A percentile compares a stretch with the other conserved stretches of the same genome.
These are phyloP conservation scores for Sisyra nigra DNA, from an alignment of 2,888 invertebrate species.

Conservation along the genomic window DNA sequence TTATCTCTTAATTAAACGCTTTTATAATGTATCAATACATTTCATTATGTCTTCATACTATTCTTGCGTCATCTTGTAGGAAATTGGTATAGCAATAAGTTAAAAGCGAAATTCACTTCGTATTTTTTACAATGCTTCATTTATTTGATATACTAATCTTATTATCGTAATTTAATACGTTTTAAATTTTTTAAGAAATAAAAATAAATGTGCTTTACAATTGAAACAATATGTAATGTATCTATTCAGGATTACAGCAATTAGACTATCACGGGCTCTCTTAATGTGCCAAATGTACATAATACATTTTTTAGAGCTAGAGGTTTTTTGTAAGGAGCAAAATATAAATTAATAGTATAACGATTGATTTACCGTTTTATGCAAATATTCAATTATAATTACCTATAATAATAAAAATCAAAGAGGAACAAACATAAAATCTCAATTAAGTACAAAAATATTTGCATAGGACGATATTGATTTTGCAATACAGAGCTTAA, in stretches of 20 bases:
- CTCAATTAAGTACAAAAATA: not conserved
- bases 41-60: too few relatives aligned
- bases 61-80: not conserved
- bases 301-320: conserved; percentile 2
- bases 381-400: not conserved
- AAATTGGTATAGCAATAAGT: not conserved
- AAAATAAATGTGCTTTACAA: conserved; percentile 7
- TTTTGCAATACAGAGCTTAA: conserved; percentile 5
- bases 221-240: conserved; percentile 9
- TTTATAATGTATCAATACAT: too few relatives aligned
- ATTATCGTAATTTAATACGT: not conserved
- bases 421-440: not conserved
- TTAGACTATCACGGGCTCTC: conserved; percentile 8
- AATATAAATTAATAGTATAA: not conserved
- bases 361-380: conserved; percentile 1
- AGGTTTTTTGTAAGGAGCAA: conserved; percentile 2
- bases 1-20: too few relatives aligned
- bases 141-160: conserved; percentile 1
- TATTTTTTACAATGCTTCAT: not conserved
- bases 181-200: not conserved
- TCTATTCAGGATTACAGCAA: conserved; percentile 7
- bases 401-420: not conserved
- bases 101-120: not conserved
- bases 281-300: conserved; percentile 7
- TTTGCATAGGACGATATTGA: conserved; percentile 2